phyloP scores from a whole-genome alignment of 2,888 invertebrate genomes.

The Allacma fusca region DNA sequence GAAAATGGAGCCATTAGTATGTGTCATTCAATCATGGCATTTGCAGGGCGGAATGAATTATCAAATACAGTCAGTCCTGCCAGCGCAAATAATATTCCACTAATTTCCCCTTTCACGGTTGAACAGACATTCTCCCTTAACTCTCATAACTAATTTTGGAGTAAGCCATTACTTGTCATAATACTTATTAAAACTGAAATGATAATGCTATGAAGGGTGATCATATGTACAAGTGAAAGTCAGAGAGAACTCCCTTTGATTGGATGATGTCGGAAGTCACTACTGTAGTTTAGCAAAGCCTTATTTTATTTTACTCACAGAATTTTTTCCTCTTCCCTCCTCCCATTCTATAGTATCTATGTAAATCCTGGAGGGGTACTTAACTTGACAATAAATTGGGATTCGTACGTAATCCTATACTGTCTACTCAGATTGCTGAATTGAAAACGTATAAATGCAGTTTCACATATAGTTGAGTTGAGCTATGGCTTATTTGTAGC shows the following conservation, averaged over 20 bases:
- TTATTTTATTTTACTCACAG: neutral
- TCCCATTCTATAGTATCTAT: neutral
- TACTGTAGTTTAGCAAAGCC: neutral
- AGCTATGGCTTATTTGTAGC: neutral
- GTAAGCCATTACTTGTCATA: too few relatives aligned
- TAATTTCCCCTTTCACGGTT: too few relatives aligned
- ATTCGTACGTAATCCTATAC: neutral
- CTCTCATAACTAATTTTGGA: too few relatives aligned
- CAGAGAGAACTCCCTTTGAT: too few relatives aligned
- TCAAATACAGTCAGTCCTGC: too few relatives aligned
- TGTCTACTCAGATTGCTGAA: neutral
- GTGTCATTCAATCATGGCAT: neutral
- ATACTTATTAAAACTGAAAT: too few relatives aligned
- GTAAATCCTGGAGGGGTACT: neutral
- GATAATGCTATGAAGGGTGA: too few relatives aligned
- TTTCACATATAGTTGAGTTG: neutral
- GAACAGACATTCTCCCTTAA: too few relatives aligned
- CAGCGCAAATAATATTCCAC: too few relatives aligned
- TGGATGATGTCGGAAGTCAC: too few relatives aligned
- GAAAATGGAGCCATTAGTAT: slow-evolving; percentile 4
- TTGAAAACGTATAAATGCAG: neutral
- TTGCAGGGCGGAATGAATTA: neutral
- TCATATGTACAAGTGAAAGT: too few relatives aligned
- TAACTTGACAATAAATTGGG: slow-evolving; percentile 16
- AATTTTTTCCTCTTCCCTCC: neutral